Conservation (phyloP, 2,888 invertebrate genomes). For the Cacoxenus indagator region DNA sequence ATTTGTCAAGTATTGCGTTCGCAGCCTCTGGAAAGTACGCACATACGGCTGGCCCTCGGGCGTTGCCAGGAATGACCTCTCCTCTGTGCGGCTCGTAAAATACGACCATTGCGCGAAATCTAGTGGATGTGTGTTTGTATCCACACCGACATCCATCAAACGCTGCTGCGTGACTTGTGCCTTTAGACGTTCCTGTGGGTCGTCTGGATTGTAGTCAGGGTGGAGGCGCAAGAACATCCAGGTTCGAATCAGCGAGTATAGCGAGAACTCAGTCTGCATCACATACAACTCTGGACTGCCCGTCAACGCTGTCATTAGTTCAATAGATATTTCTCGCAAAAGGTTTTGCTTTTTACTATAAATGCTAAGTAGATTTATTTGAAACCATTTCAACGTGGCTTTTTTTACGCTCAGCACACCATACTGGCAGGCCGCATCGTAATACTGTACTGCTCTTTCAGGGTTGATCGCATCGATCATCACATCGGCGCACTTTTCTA, state of each 20-base stretch:
- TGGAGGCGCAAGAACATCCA: conserved; percentile 77
- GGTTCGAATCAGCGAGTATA: conserved; percentile 79
- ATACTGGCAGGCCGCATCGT: conserved; percentile 79
- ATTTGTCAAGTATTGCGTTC: conserved; percentile 78
- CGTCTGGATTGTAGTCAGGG: conserved; percentile 71
- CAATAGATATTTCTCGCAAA: conserved; percentile 76
- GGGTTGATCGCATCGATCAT: conserved; percentile 83
- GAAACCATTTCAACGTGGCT: conserved; percentile 78
- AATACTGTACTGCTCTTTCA: conserved; percentile 78
- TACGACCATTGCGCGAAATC: conserved; percentile 63
- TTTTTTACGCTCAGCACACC: conserved; percentile 76
- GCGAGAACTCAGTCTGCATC: conserved; percentile 83
- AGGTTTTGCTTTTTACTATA: conserved; percentile 74
- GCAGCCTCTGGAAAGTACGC: conserved; percentile 76
- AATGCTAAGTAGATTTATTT: conserved; percentile 77
- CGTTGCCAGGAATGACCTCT: conserved; percentile 75
- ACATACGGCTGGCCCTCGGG: conserved; percentile 75
- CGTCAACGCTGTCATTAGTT: conserved; percentile 77
- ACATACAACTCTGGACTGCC: conserved; percentile 78
- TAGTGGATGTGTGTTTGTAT: conserved; percentile 42
- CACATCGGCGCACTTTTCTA: conserved; percentile 80
- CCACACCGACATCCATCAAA: conserved; percentile 45
- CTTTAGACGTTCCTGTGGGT: conserved; percentile 51
- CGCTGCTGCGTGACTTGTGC: conserved; percentile 47
- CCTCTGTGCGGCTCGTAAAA: conserved; percentile 64